Evolutionary conservation across 2,888 invertebrate genomes (phyloP).

Genomic region (Gymnosoma rotundatum): DNA sequence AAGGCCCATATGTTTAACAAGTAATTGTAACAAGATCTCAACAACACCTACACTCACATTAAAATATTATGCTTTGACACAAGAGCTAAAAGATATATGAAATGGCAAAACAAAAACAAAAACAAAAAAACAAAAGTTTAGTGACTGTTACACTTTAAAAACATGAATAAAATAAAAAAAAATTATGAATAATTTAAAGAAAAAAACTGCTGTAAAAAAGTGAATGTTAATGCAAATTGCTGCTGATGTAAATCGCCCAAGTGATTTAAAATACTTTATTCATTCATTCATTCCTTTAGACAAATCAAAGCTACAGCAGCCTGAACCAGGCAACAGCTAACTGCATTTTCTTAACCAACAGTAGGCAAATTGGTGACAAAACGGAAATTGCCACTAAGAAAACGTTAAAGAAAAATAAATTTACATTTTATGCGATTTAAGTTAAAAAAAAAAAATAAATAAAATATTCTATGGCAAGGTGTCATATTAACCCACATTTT

Average conservation of each 20-base stretch:
- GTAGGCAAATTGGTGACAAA: slow-evolving; percentile 70
- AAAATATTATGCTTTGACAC: slow-evolving; percentile 28
- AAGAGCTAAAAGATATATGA: not conserved
- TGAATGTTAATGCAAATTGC: slow-evolving; percentile 64
- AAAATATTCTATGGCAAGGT: slow-evolving; percentile 53
- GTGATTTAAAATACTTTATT: slow-evolving; percentile 15
- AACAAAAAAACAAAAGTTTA: not conserved
- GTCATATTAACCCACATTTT: slow-evolving; percentile 69
- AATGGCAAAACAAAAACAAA: slow-evolving; percentile 10
- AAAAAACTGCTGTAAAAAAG: slow-evolving; percentile 56
- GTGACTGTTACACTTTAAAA: not conserved
- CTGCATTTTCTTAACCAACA: slow-evolving; percentile 23
- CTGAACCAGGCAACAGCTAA: slow-evolving; percentile 21
- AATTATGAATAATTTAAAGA: slow-evolving; percentile 59
- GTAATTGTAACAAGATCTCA: slow-evolving; percentile 58
- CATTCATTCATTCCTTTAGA: not conserved
- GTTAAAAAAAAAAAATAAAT: slow-evolving; percentile 38
- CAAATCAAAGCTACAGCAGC: slow-evolving; percentile 46
- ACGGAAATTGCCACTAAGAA: slow-evolving; percentile 69
- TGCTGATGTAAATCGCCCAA: slow-evolving; percentile 59
- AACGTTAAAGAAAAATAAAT: slow-evolving; percentile 39
- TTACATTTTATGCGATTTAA: slow-evolving; percentile 58
- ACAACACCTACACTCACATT: slow-evolving; percentile 58
- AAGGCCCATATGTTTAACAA: slow-evolving; percentile 64
- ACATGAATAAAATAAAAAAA: slow-evolving; percentile 13